Evolutionary conservation across 2,113 vertebrate species (phyloP).

Genomic region (Halichoerus grypus): DNA sequence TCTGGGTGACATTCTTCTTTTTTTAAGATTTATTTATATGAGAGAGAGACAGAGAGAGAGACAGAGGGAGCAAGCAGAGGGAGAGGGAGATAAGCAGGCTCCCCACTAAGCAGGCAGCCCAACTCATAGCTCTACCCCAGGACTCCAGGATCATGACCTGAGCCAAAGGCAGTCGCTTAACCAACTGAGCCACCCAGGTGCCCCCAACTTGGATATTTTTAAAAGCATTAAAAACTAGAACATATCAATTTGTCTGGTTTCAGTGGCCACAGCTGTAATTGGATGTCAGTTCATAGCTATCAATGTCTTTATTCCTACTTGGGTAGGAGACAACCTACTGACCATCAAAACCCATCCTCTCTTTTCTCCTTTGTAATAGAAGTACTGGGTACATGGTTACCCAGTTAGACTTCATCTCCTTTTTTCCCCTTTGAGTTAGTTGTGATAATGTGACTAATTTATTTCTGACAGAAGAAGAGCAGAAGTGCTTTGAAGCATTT

Average conservation of each 20-base stretch:
- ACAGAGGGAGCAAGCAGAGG: too few species aligned
- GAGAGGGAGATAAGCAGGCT: too few species aligned
- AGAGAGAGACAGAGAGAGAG: too few species aligned
- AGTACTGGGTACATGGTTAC: background rate
- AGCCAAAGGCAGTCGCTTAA: background rate
- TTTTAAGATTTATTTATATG: too few species aligned
- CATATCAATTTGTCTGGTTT: background rate
- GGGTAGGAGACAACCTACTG: background rate
- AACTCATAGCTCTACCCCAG: too few species aligned
- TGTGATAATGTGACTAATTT: background rate
- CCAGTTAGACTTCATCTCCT: background rate
- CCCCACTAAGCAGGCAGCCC: too few species aligned
- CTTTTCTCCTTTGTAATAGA: background rate
- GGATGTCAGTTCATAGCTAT: background rate
- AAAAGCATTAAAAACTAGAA: background rate
- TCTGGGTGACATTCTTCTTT: background rate
- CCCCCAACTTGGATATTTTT: background rate
- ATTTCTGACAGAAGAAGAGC: background rate
- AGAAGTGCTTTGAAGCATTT: background rate
- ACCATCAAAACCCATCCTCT: background rate
- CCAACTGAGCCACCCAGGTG: background rate
- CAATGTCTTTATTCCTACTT: background rate
- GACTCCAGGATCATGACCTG: too few species aligned
- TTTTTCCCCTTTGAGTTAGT: background rate
- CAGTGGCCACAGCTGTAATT: background rate